Conservation (phyloP, 1,140 invertebrate genomes). For the Eulimnadia texana region DNA sequence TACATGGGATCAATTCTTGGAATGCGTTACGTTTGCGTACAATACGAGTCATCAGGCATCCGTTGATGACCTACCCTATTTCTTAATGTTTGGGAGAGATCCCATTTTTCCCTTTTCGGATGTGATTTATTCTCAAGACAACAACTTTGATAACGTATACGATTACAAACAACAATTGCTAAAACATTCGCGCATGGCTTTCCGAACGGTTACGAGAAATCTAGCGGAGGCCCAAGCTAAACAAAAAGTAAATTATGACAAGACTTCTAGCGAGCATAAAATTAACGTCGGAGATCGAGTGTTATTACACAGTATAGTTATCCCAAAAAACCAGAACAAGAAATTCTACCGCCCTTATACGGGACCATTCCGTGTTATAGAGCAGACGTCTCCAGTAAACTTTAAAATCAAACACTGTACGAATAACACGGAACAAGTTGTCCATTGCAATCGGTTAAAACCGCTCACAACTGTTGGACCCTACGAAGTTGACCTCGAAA, state of each 20-base stretch:
- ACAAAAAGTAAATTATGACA: conserved; percentile 3
- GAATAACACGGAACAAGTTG: background rate
- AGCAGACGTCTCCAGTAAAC: background rate
- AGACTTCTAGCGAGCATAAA: background rate
- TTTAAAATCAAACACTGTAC: background rate
- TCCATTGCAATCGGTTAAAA: background rate
- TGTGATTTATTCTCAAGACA: background rate
- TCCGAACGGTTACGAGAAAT: background rate
- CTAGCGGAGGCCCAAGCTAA: background rate
- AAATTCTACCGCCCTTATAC: background rate
- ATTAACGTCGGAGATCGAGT: background rate
- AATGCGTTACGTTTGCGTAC: background rate
- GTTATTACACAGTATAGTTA: background rate
- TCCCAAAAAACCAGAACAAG: background rate
- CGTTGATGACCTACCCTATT: background rate
- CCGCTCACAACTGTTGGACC: background rate
- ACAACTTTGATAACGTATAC: background rate
- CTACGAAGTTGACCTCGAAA: no score
- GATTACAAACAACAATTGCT: background rate
- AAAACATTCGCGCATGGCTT: background rate
- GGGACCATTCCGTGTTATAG: background rate
- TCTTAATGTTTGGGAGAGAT: background rate
- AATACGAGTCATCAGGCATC: background rate
- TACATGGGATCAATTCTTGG: conserved; percentile 6
- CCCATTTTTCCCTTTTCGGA: background rate